phyloP scores from a whole-genome alignment of 2,888 invertebrate genomes.

The Patella ulyssiponensis region DNA sequence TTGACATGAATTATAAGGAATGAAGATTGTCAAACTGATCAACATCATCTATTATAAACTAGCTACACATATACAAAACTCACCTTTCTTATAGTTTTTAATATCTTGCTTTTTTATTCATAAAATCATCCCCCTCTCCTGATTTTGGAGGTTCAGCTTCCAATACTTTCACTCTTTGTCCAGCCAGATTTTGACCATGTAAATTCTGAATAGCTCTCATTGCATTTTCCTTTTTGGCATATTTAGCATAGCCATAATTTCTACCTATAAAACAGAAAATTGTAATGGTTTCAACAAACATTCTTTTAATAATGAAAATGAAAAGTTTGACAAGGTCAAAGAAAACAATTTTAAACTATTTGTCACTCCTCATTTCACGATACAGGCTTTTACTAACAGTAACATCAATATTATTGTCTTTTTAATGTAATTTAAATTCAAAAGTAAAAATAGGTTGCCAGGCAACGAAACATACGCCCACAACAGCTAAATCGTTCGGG shows the following conservation, averaged over 20 bases:
- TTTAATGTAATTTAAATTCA: neutral
- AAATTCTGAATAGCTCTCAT: slow-evolving; percentile 81
- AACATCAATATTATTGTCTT: neutral
- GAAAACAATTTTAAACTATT: neutral
- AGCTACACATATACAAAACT: too few relatives aligned
- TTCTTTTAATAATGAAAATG: neutral
- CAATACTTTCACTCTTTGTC: slow-evolving; percentile 88
- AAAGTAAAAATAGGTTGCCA: too few relatives aligned
- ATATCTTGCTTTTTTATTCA: too few relatives aligned
- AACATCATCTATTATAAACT: too few relatives aligned
- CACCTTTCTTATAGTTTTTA: too few relatives aligned
- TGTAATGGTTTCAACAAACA: too few relatives aligned
- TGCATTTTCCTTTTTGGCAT: slow-evolving; percentile 83
- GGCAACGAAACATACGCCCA: too few relatives aligned
- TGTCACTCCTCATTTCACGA: neutral
- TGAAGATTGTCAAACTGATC: too few relatives aligned
- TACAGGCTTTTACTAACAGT: neutral
- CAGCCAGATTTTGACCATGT: slow-evolving; percentile 90
- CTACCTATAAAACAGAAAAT: slow-evolving; percentile 73
- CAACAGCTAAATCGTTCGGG: too few relatives aligned
- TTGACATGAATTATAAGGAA: too few relatives aligned
- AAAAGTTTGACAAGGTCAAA: slow-evolving; percentile 2
- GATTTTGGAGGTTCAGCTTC: slow-evolving; percentile 81
- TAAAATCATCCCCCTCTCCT: slow-evolving; percentile 35
- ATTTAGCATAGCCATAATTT: slow-evolving; percentile 94